These are phyloP conservation scores for Mycalesis mineus DNA, from an alignment of 2,888 invertebrate genomes.

Conservation along the genomic window DNA sequence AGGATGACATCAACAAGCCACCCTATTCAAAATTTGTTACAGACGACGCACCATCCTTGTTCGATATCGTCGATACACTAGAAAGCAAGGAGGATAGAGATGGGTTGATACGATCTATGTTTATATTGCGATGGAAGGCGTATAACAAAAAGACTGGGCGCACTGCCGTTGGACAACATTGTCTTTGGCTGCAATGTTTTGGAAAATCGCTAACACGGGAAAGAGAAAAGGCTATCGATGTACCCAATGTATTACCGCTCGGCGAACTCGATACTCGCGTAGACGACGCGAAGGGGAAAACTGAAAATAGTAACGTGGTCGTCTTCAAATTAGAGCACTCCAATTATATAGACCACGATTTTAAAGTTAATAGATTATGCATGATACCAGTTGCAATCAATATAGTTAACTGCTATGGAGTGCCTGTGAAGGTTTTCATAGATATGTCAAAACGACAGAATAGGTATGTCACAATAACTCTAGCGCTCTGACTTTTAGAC, in stretches of 20 bases:
- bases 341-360: conserved; percentile 80
- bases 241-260: conserved; percentile 58
- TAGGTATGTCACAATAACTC: no score
- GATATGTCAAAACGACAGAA: conserved; percentile 77
- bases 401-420: conserved; percentile 82
- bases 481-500: no score
- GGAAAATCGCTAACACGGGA: conserved; percentile 74
- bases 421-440: conserved; percentile 78
- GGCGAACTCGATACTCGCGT: conserved; percentile 49
- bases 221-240: conserved; percentile 43
- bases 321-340: conserved; percentile 79
- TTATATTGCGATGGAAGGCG: conserved; percentile 76
- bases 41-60: conserved; percentile 32
- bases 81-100: conserved; percentile 33
- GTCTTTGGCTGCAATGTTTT: conserved; percentile 80
- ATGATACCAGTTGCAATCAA: conserved; percentile 82
- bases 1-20: conserved; percentile 36
- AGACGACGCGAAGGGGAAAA: conserved; percentile 44
- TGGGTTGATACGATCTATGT: conserved; percentile 67
- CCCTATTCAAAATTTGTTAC: conserved; percentile 40
- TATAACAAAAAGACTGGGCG: conserved; percentile 76
- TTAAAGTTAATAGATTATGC: conserved; percentile 79
- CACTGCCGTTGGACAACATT: conserved; percentile 83
- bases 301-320: conserved; percentile 71
- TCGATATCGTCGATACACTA: conserved; percentile 26